Base-by-base conservation (phyloP, 2,113 vertebrate genomes). In the Microtus montanus region DNA sequence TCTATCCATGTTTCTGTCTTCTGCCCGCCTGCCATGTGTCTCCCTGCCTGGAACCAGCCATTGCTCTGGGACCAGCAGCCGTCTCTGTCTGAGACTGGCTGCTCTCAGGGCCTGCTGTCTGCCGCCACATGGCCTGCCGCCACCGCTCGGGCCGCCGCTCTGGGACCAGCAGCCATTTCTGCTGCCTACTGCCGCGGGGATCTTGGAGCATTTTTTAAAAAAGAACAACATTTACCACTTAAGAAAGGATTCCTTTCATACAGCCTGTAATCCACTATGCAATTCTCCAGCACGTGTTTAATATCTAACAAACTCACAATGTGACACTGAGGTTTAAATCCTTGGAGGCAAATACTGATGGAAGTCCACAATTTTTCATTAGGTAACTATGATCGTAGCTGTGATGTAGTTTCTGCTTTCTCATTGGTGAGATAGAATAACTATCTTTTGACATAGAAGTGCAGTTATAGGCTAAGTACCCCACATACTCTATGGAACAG, bases 231-330 rank as follows among this genome's bases (percentile, higher is more conserved):
- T n/a, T n/a, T n/a, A 41, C 7, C 19, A 35, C 44, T 8, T 75
- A 61, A 35, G 13, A 15, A 9, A 58, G 5, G 15, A 14, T 9
- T 41, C 4, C 2, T 22, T 91, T n/a, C 24, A 13, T 35, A 19
- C 1, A 44, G 44, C n/a, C 15, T 24, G 28, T 33, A 5, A 49
- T 83, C 24, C 28, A 1, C 35, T 19, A 14, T 61, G 77, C 17
- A 28, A 2, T 22, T 83, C 22, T 44, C 52, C 24, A 12, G 47
- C 17, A 10, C 0, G 2, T 35, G 2, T 7, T 63, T 58, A 28
- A 0, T 49, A n/a, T 30, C 9, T 28, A 14, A 66, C 26, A 1
- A 11, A 24, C 52, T 86, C 33, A 54, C n/a, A 6, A 2, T 0
- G 1, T 5, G 35, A 13, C 44, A 19, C 49, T 2, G 33, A n/a